Evolutionary conservation across 1,140 invertebrate genomes (phyloP), one percentile per base, ranked within the genome.

Genomic region (Drosophila novamexicana): DNA sequence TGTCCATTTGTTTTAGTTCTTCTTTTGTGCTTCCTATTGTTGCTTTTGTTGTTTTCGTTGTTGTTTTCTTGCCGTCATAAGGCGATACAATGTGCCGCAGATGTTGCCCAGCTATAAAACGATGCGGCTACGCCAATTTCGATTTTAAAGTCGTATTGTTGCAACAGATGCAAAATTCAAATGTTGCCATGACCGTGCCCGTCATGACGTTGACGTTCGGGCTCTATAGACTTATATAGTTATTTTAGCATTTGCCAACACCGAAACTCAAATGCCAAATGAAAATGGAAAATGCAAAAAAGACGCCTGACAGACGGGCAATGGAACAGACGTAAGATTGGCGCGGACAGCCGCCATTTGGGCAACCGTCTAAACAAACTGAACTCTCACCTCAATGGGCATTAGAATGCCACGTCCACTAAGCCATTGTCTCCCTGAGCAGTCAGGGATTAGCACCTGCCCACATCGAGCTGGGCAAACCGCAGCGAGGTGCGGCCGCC

Each of bases 361-460:
- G 82, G 54, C 52, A 81, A 29, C 22, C 22, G 22, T 29, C 74
- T 76, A 85, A 85, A 73, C 62, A 79, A 77, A 77, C 62, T 89
- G 83, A 86, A 86, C 83, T 88, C 84, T 89, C 79, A 86, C 83
- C 83, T 83, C 77, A 14, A 40, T 18, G 29, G 56, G 44, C 40
- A 34, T 14, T 49, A 57, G 29, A 45, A 70, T 53, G 12, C 4
- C 22, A 29, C 22, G 22, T 36, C 16, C 37, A 9, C 63, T 66
- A 67, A 58, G 64, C 57, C 22, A 56, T 49, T 67, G 70, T 42
- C 63, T 29, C 29, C 36, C 14, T 40, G 34, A 39, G 14, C n/a
- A 2, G 4, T n/a, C 36, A 18, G 65, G 71, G 71, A 74, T 74
- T 74, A 74, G 12, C 65, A 69, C 57, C 71, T 69, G 65, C 59